Evolutionary conservation across 2,113 vertebrate species (phyloP).

Genomic region (Naja naja): DNA sequence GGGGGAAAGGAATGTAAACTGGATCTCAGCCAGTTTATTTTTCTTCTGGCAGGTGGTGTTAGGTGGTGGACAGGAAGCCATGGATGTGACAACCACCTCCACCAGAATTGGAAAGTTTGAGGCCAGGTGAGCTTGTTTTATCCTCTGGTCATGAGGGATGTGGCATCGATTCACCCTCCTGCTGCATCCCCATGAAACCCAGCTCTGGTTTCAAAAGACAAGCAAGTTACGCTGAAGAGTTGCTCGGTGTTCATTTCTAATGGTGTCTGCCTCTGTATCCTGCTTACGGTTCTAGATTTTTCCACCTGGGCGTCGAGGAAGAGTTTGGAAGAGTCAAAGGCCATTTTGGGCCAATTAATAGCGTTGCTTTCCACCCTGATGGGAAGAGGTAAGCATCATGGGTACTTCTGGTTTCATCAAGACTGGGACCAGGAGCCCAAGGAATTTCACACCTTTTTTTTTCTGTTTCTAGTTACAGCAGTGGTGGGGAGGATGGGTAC

Average conservation of each 20-base stretch:
- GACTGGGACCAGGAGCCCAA: neutral
- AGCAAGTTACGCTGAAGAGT: too few species aligned
- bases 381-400: slow-evolving; percentile 84
- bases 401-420: neutral
- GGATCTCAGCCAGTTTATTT: neutral
- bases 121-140: slow-evolving; percentile 78
- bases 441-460: neutral
- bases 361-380: slow-evolving; percentile 94
- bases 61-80: slow-evolving; percentile 96
- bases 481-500: slow-evolving; percentile 95
- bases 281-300: slow-evolving; percentile 76
- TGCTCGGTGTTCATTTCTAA: rapidly evolving
- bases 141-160: rapidly evolving
- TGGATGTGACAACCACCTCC: slow-evolving; percentile 98
- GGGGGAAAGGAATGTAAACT: too few species aligned
- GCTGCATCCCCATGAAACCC: neutral
- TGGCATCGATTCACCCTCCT: neutral
- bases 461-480: slow-evolving; percentile 85
- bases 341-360: slow-evolving; percentile 97
- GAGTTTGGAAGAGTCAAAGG: slow-evolving; percentile 98
- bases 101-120: slow-evolving; percentile 98
- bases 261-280: neutral
- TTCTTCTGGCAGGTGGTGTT: slow-evolving; percentile 83
- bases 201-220: rapidly evolving
- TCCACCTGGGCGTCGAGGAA: slow-evolving; percentile 94